A percentile compares a stretch with the other conserved stretches of the same genome.
These are phyloP conservation scores for Nipponacmea schrenckii DNA, from an alignment of 2,888 invertebrate genomes.

Conservation along the genomic window DNA sequence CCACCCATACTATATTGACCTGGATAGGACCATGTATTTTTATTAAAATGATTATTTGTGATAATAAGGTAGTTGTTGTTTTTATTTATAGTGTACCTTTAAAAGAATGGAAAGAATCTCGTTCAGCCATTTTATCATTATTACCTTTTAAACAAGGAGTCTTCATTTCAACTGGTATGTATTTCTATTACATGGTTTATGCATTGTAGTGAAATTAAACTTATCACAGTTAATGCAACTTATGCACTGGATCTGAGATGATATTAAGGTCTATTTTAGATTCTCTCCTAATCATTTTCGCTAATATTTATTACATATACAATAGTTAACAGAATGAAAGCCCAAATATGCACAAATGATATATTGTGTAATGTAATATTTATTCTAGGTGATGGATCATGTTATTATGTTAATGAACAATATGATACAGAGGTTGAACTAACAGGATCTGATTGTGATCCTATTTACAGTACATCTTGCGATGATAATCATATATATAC, in stretches of 20 bases:
- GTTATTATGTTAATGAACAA: constrained; percentile 71
- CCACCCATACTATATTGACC: no score
- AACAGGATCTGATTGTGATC: constrained; percentile 80
- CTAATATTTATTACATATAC: no score
- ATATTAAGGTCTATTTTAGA: no score
- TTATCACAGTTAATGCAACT: no score
- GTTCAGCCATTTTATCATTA: constrained; percentile 73
- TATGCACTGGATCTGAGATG: no score
- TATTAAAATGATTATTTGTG: no score
- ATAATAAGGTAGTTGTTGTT: neutral
- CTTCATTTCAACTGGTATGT: constrained; percentile 72
- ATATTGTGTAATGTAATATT: constrained; percentile 1
- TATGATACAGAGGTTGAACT: constrained; percentile 71
- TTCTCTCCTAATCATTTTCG: no score
- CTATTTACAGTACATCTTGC: constrained; percentile 74
- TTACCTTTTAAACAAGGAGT: constrained; percentile 71
- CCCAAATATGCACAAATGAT: no score
- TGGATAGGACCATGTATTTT: no score
- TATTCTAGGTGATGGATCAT: constrained; percentile 73
- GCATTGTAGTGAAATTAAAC: no score
- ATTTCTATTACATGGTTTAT: neutral
- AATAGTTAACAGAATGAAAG: no score
- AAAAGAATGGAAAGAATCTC: constrained; percentile 71
- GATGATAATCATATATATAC: constrained; percentile 74
- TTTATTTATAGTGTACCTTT: constrained; percentile 47